Evolutionary conservation across 2,113 vertebrate species (phyloP).

Genomic region (Lampris megalopsis): DNA sequence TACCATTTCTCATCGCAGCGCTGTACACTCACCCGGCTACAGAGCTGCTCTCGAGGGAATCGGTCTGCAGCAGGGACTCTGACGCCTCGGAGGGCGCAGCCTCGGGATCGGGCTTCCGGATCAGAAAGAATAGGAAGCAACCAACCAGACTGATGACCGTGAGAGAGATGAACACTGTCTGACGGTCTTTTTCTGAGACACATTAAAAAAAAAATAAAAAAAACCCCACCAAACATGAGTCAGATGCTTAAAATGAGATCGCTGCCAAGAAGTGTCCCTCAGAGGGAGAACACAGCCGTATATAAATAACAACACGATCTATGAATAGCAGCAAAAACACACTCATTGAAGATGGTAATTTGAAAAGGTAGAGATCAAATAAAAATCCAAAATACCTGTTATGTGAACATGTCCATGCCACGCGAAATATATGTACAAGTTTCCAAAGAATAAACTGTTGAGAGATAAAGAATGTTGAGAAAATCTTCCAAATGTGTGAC

Average conservation of each 20-base stretch:
- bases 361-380: neutral
- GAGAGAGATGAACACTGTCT: constrained; percentile 94
- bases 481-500: neutral
- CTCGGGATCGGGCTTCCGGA: constrained; percentile 86
- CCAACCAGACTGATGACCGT: constrained; percentile 97
- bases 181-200: constrained; percentile 89
- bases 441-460: constrained; percentile 95
- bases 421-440: constrained; percentile 94
- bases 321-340: neutral
- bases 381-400: constrained; percentile 81
- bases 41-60: constrained; percentile 58
- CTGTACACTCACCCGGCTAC: constrained; percentile 52
- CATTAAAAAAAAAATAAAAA: constrained; percentile 15
- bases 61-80: constrained; percentile 65
- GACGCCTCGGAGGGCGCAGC: constrained; percentile 40
- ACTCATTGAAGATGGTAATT: neutral
- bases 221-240: constrained; percentile 19
- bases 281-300: neutral
- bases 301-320: neutral
- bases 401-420: constrained; percentile 95
- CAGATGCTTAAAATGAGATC: constrained; percentile 22
- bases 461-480: constrained; percentile 16
- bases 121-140: constrained; percentile 96
- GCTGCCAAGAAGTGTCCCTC: neutral
- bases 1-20: neutral